Conservation (phyloP, 23 tunicate species). For the Diplosoma virens region DNA sequence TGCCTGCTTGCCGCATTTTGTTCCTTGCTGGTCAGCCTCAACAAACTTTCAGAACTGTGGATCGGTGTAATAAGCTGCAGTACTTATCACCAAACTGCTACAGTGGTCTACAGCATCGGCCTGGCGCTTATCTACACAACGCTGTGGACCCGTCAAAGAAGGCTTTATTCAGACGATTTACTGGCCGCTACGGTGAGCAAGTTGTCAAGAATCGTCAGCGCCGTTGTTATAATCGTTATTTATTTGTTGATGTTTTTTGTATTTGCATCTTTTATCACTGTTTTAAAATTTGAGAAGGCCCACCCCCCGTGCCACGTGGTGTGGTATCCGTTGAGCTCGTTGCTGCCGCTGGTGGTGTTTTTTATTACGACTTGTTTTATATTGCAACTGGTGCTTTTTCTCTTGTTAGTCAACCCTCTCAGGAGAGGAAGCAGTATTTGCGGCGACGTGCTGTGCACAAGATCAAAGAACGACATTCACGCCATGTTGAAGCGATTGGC, state of each 20-base stretch:
- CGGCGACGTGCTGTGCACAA: not conserved
- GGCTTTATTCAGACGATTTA: constrained; percentile 6
- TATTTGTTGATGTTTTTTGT: constrained; percentile 17
- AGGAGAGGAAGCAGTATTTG: not conserved
- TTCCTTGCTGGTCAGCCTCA: constrained; percentile 2
- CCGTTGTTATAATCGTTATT: constrained; percentile 7
- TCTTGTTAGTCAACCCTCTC: constrained; percentile 23
- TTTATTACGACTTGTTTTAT: constrained; percentile 22
- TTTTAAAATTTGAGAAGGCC: not conserved
- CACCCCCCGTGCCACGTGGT: constrained; percentile 13
- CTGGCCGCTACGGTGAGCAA: constrained; percentile 2
- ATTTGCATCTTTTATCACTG: constrained; percentile 8
- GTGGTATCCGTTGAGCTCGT: constrained; percentile 23
- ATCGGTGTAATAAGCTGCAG: not conserved
- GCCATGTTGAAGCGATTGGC: constrained; percentile 20
- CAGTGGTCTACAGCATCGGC: constrained; percentile 14
- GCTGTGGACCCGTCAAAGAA: constrained; percentile 24
- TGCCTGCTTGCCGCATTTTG: constrained; percentile 13
- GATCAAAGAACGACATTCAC: constrained; percentile 15
- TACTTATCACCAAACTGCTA: constrained; percentile 12
- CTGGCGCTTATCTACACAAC: constrained; percentile 19
- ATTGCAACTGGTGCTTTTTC: constrained; percentile 8
- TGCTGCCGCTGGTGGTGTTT: constrained; percentile 19
- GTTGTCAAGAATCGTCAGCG: not conserved
- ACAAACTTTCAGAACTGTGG: constrained; percentile 19